Percentiles rank a stretch among this genome's conserved stretches.
Conservation (phyloP, 2,797 vertebrate genomes). For the Arnoldichthys spilopterus region DNA sequence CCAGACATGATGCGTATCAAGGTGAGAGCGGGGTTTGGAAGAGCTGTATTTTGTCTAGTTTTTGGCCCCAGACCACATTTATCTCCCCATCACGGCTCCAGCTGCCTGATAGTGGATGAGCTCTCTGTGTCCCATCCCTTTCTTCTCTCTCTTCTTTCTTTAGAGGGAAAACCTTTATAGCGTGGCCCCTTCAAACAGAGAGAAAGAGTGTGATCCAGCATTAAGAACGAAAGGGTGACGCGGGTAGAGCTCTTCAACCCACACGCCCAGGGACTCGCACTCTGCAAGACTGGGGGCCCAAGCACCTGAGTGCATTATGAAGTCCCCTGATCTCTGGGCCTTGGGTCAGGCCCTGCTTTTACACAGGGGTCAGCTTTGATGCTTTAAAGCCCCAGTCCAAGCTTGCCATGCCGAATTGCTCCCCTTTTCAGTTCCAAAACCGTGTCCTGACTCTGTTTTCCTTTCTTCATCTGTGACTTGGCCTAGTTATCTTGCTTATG, state of each 20-base stretch:
- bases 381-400: conserved; percentile 26
- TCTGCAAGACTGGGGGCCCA: conserved; percentile 15
- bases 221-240: conserved; percentile 6
- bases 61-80: conserved; percentile 62
- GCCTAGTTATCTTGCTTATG: conserved; percentile 5
- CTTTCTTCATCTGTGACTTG: background rate
- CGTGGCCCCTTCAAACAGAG: conserved; percentile 17
- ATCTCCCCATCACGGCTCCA: conserved; percentile 75
- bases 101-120: conserved; percentile 69
- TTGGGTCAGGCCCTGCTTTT: conserved; percentile 47
- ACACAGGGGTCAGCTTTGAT: conserved; percentile 54
- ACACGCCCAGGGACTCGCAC: background rate
- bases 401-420: conserved; percentile 25
- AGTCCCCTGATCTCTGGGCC: conserved; percentile 26
- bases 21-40: conserved; percentile 53
- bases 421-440: conserved; percentile 10
- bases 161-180: conserved; percentile 40
- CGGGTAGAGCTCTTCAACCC: conserved; percentile 8
- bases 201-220: conserved; percentile 17
- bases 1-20: conserved; percentile 64
- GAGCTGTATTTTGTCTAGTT: conserved; percentile 77
- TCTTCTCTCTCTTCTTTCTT: conserved; percentile 56
- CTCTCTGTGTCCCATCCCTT: conserved; percentile 10
- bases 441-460: conserved; percentile 20
- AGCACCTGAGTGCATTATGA: conserved; percentile 56